Evolutionary conservation across 1,140 invertebrate species (phyloP).

Genomic region (Drosophila jambulina): DNA sequence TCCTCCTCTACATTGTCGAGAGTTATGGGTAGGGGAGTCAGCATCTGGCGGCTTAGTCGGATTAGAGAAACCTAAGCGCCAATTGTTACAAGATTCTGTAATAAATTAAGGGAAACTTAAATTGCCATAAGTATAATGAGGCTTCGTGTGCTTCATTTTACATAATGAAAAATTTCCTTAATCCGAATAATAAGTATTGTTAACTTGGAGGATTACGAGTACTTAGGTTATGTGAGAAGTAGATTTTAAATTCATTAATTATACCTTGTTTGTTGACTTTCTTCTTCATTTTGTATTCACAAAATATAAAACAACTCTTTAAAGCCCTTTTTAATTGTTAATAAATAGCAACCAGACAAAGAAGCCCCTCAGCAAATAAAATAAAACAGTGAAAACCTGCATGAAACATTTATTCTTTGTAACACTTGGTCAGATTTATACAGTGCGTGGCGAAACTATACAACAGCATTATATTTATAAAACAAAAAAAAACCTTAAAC

Average conservation of each 20-base stretch:
- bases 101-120: constrained; percentile 9
- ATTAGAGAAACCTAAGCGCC: constrained; percentile 11
- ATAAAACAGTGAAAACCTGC: constrained; percentile 1
- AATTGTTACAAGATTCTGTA: not conserved
- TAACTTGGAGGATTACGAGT: not conserved
- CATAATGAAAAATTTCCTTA: constrained; percentile 4
- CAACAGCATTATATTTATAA: not conserved
- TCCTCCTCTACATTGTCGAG: not conserved
- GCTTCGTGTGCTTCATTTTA: not conserved
- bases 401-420: constrained; percentile 39
- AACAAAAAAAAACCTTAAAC: no score
- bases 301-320: not conserved
- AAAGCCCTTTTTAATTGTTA: not conserved
- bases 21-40: not conserved
- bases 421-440: constrained; percentile 41
- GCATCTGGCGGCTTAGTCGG: constrained; percentile 31
- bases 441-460: not conserved
- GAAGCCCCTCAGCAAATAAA: constrained; percentile 16
- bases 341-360: constrained; percentile 15
- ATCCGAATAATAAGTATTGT: constrained; percentile 1
- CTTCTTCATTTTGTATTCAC: not conserved
- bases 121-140: constrained; percentile 20
- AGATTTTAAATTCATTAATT: not conserved
- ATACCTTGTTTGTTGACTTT: not conserved
- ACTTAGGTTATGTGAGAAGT: not conserved